Evolutionary conservation across 2,888 invertebrate species (phyloP).

Genomic region (Eledona agricola): DNA sequence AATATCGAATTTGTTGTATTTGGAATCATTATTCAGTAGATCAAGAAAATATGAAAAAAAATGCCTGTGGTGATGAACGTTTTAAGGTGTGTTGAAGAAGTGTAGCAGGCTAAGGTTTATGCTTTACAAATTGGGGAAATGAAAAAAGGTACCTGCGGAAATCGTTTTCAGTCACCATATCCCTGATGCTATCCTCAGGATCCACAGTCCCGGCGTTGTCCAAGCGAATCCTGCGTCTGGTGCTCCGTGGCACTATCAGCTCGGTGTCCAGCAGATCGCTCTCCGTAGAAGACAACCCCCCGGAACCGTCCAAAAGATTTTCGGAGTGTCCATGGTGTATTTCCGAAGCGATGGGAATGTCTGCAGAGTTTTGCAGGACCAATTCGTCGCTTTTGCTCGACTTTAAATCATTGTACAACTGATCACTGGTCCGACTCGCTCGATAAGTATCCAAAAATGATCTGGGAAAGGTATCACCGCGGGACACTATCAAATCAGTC

Average conservation of each 20-base stretch:
- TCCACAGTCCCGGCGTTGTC: constrained; percentile 67
- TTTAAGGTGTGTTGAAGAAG: too few species aligned
- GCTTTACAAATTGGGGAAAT: too few species aligned
- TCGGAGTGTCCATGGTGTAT: constrained; percentile 64
- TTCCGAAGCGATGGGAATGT: constrained; percentile 58
- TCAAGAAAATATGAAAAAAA: too few species aligned
- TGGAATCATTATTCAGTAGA: too few species aligned
- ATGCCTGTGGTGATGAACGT: too few species aligned
- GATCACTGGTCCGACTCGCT: constrained; percentile 55
- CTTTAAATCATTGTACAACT: constrained; percentile 62
- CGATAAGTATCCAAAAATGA: constrained; percentile 61
- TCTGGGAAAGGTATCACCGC: constrained; percentile 63
- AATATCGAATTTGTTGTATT: too few species aligned
- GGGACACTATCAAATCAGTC: constrained; percentile 61
- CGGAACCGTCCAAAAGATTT: constrained; percentile 58
- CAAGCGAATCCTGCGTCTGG: constrained; percentile 55
- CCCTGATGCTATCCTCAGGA: constrained; percentile 71
- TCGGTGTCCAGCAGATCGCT: constrained; percentile 57
- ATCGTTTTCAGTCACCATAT: constrained; percentile 71
- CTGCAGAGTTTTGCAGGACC: constrained; percentile 63
- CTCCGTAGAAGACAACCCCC: constrained; percentile 56
- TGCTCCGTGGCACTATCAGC: constrained; percentile 48
- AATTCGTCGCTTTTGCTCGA: constrained; percentile 66
- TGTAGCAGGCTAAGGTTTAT: too few species aligned
- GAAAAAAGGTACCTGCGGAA: constrained; percentile 70